Evolutionary conservation across 2,797 vertebrate genomes (phyloP).

Genomic region (Podarcis lilfordi): DNA sequence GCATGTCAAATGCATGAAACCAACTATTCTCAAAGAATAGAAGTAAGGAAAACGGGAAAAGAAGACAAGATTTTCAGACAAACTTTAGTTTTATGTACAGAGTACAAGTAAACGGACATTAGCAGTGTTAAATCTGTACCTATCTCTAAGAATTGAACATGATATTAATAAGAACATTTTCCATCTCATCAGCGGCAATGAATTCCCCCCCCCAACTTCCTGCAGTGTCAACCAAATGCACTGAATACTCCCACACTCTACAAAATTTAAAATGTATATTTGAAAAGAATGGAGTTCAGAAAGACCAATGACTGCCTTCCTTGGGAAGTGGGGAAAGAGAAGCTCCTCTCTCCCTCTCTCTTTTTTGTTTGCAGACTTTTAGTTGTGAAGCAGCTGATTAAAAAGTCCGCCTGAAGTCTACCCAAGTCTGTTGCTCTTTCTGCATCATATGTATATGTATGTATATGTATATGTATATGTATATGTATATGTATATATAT

Average conservation of each 20-base stretch:
- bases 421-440: constrained; percentile 2
- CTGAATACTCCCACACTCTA: not conserved
- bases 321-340: not conserved
- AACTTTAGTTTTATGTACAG: not conserved
- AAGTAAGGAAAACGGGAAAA: not conserved
- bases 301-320: not conserved
- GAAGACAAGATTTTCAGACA: not conserved
- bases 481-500: too few species aligned
- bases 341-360: not conserved
- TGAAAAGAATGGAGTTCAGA: constrained; percentile 43
- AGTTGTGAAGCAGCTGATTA: constrained; percentile 37
- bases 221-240: not conserved
- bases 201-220: not conserved
- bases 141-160: not conserved
- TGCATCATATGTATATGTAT: not conserved
- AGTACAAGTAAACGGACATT: not conserved
- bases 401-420: constrained; percentile 37
- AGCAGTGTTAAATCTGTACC: too few species aligned
- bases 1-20: constrained; percentile 35
- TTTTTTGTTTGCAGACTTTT: constrained; percentile 5
- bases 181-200: not conserved
- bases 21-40: not conserved
- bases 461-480: too few species aligned
- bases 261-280: constrained; percentile 10
- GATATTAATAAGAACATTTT: not conserved